These are phyloP conservation scores for Nematopogon swammerdamellus DNA, from an alignment of 2,888 invertebrate species.

Conservation along the genomic window DNA sequence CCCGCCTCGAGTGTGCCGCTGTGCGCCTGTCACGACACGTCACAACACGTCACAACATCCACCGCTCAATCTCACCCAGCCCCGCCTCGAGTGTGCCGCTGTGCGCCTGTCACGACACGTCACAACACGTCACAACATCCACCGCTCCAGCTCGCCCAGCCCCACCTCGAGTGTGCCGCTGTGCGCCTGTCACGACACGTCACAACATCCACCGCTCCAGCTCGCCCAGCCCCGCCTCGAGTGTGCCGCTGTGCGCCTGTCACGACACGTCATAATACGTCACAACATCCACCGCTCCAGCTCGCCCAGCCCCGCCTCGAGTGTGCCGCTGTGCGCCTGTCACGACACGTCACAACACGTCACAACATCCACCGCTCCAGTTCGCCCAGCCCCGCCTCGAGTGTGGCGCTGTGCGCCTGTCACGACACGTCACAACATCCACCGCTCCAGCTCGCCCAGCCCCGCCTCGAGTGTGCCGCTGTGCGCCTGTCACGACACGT, in stretches of 20 bases:
- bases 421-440: constrained; percentile 89
- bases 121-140: constrained; percentile 97
- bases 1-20: constrained; percentile 17
- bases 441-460: constrained; percentile 77
- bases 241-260: constrained; percentile 21
- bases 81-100: constrained; percentile 22
- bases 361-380: constrained; percentile 96
- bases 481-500: too few species aligned
- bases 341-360: too few species aligned
- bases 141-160: constrained; percentile 79
- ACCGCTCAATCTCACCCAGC: constrained; percentile 77
- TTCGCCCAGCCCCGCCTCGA: constrained; percentile 64
- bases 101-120: too few species aligned
- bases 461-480: constrained; percentile 17
- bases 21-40: too few species aligned
- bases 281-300: constrained; percentile 96
- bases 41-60: constrained; percentile 97
- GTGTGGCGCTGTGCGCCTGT: constrained; percentile 69
- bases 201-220: constrained; percentile 96
- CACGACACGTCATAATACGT: too few species aligned
- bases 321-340: constrained; percentile 3
- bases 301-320: constrained; percentile 47
- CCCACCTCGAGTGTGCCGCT: constrained; percentile 64
- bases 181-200: constrained; percentile 72
- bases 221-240: constrained; percentile 47